Base-by-base conservation (phyloP, 2,888 invertebrate species). In the Aelia acuminata region DNA sequence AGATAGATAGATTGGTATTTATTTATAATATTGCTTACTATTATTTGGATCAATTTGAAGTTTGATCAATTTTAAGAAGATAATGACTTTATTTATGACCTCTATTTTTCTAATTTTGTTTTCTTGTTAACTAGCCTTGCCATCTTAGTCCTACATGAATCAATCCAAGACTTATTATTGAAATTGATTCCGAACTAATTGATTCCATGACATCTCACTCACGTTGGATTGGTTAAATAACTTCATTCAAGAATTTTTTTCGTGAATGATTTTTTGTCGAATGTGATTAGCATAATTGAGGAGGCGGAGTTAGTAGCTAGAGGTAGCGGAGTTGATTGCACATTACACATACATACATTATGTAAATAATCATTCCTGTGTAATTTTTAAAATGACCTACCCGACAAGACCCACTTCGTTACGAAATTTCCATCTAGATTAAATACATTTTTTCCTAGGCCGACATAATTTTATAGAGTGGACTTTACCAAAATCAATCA, bases 321-420 rank as follows among this genome's bases (percentile, higher is more conserved):
- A 70, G 63, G 63, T 70, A 70, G 31, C 63, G 13, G 57, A 26
- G n/a, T 70, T 35, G 31, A 70, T 70, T 70, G 31, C 63, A 70
- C 63, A 70, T 35, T 70, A 70, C 63, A 70, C 63, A 70, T 20
- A 35, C n/a, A n/a, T 35, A 31, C 63, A 70, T 70, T 70, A 70
- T 70, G 63, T 70, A 70, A 70, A 70, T 70, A 70, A 70, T 35
- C 5, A 3, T 35, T 70, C 2, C 1, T 18, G 35, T 35, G 35
- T 70, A 70, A 70, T 70, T 70, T 70, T 35, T 35, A 7, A 70
- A 70, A 70, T 70, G 31, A 70, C 15, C 57, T 26, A 1, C 31
- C 18, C 63, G 35, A 35, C 63, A 18, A 35, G 63, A 35, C 31
- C n/a, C 63, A n/a, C 26, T 57, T 57, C 13, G 13, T 3, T 57